phyloP scores from a whole-genome alignment of 1,140 invertebrate genomes.

The Pteromalus puparum region DNA sequence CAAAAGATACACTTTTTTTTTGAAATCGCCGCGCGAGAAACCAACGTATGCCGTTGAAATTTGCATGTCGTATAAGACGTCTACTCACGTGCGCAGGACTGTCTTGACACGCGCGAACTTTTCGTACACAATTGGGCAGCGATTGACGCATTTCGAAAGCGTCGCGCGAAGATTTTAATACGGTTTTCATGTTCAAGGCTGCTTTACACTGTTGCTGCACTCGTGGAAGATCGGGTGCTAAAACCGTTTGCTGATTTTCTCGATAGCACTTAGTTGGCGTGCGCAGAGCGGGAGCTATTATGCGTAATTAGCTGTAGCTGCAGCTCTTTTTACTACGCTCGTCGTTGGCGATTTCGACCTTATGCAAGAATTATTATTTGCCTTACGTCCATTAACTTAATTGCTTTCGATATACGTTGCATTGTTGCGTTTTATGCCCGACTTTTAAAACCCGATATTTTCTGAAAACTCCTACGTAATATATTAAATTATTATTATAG shows the following conservation, averaged over 20 bases:
- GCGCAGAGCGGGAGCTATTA: background rate
- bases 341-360: background rate
- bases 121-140: background rate
- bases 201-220: background rate
- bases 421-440: background rate
- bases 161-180: background rate
- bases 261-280: background rate
- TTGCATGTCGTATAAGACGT: background rate
- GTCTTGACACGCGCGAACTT: background rate
- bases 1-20: background rate
- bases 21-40: background rate
- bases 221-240: background rate
- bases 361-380: background rate
- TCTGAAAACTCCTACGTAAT: background rate
- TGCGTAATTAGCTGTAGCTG: background rate
- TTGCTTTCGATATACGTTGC: background rate
- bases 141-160: background rate
- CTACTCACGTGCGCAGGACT: background rate
- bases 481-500: too few species aligned
- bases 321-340: background rate
- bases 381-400: background rate
- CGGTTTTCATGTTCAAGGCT: background rate
- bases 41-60: background rate
- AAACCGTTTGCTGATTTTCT: background rate
- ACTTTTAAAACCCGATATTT: background rate